A percentile compares a stretch with the other conserved stretches of the same genome.
These are phyloP conservation scores for Anguilla pacifica DNA, from an alignment of 2,797 vertebrate genomes.

Conservation along the genomic window DNA sequence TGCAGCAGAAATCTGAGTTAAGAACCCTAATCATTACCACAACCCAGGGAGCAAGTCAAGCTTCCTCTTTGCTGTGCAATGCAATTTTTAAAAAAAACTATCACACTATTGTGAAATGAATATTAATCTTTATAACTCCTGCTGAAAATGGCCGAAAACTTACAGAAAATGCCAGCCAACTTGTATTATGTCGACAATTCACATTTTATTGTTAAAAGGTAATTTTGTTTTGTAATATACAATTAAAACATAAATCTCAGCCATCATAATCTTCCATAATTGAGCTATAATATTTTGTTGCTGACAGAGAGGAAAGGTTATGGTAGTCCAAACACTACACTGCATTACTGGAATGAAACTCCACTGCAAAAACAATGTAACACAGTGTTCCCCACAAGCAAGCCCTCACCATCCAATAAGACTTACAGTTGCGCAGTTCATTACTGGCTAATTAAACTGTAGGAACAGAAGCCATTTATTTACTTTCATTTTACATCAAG, in stretches of 20 bases:
- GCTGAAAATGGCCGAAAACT: background rate
- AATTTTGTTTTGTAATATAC: background rate
- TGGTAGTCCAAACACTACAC: background rate
- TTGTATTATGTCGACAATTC: too few relatives aligned
- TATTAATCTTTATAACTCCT: background rate
- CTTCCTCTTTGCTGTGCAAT: background rate
- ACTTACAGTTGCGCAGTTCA: constrained; percentile 10
- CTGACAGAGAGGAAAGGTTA: background rate
- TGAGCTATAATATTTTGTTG: background rate
- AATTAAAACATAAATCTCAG: background rate
- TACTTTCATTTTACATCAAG: background rate
- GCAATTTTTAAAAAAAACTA: background rate
- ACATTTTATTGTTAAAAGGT: too few relatives aligned
- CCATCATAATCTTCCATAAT: background rate
- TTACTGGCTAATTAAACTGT: constrained; percentile 21
- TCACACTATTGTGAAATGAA: background rate
- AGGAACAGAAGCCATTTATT: constrained; percentile 21
- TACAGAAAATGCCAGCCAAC: too few relatives aligned
- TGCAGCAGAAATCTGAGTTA: too few relatives aligned
- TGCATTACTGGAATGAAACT: background rate
- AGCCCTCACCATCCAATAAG: background rate
- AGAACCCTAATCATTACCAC: background rate
- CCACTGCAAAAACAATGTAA: background rate
- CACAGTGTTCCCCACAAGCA: constrained; percentile 12
- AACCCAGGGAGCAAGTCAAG: background rate